Base-by-base conservation (phyloP, 2,797 vertebrate genomes). In the Smutsia temminckii region DNA sequence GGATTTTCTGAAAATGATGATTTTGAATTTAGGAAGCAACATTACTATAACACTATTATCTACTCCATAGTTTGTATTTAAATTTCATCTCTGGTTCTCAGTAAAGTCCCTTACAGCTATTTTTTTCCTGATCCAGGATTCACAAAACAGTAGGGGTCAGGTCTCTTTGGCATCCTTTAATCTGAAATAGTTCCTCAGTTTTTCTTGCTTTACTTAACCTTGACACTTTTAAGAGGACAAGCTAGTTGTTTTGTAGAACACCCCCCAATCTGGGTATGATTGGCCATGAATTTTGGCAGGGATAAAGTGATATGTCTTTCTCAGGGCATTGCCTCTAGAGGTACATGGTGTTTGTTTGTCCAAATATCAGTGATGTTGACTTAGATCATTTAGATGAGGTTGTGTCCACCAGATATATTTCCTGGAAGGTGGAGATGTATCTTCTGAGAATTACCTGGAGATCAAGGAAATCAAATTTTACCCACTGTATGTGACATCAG, bases 171-270 rank as follows among this genome's bases (percentile, higher is more conserved):
- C 25, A 64, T 23, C 68, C 53, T 71, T 72, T 87, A 75, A 74
- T 49, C n/a, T 64, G 57, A 89, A 90, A 95, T 2, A 37, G 2
- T 71, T 72, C 34, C 63, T 93, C 37, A 53, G 53, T n/a, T 94
- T 94, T 85, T 63, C 80, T 72, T 69, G 79, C 69, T 29, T 87
- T 93, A 40, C 63, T 63, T 84, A 83, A 37, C 64, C 53, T 91
- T 94, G 84, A 89, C 69, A 69, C 91, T 96, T 96, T 63, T 18
- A 79, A 77, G 64, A 90, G 84, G 96, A 72, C 20, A 42, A 61
- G 40, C 14, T 25, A 27, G 27, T 68, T 53, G 27, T 66, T 97
- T 86, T 75, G 37, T 78, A 63, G 29, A 40, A 46, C n/a, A 84
- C 71, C 42, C 42, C 64, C 80, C 59, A 16, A 10, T 71, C 71